Evolutionary conservation across 2,113 vertebrate species (phyloP).

Genomic region (Conger conger): DNA sequence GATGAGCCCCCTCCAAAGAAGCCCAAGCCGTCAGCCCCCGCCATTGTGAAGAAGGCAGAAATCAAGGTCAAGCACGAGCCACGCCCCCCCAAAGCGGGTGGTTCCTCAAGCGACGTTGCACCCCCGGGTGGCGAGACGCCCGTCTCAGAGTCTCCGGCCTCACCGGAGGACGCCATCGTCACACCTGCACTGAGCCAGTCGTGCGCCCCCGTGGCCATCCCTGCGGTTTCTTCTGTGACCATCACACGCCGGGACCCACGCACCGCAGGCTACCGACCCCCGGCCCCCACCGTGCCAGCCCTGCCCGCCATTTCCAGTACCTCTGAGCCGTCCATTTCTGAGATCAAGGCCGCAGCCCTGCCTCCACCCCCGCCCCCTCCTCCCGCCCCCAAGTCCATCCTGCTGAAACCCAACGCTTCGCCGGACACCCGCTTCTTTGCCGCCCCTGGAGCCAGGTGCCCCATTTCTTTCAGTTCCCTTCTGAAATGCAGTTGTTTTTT

Average conservation of each 20-base stretch:
- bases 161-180: slow-evolving; percentile 51
- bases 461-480: slow-evolving; percentile 3
- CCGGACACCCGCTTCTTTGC: slow-evolving; percentile 65
- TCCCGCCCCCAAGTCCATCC: slow-evolving; percentile 69
- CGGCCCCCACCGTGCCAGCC: slow-evolving; percentile 28
- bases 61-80: slow-evolving; percentile 67
- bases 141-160: slow-evolving; percentile 47
- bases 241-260: slow-evolving; percentile 90
- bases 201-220: slow-evolving; percentile 34
- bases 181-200: slow-evolving; percentile 31
- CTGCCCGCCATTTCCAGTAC: slow-evolving; percentile 31
- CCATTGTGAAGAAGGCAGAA: slow-evolving; percentile 75
- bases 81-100: slow-evolving; percentile 49
- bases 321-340: slow-evolving; percentile 28
- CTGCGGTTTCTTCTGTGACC: slow-evolving; percentile 76
- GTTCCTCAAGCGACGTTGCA: slow-evolving; percentile 39
- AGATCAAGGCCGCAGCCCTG: slow-evolving; percentile 49
- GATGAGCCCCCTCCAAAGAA: slow-evolving; percentile 86
- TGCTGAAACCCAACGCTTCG: slow-evolving; percentile 73
- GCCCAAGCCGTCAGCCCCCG: slow-evolving; percentile 54
- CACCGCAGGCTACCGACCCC: slow-evolving; percentile 71
- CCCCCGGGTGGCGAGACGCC: slow-evolving; percentile 50
- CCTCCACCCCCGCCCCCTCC: slow-evolving; percentile 68
- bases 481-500: background rate
- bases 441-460: slow-evolving; percentile 64